Conservation (phyloP, 2,113 vertebrate species). For the Cyanoliseus patagonus region DNA sequence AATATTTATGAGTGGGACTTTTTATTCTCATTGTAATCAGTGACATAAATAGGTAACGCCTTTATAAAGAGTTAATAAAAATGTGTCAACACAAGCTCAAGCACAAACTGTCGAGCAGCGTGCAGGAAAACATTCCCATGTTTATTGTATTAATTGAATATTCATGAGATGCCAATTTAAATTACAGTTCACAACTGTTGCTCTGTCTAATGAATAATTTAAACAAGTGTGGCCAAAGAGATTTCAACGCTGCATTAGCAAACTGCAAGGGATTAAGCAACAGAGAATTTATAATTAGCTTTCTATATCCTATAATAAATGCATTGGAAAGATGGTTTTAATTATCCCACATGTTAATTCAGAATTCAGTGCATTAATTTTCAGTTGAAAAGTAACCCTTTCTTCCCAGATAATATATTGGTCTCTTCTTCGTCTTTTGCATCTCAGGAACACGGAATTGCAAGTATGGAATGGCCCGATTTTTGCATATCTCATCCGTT, state of each 20-base stretch:
- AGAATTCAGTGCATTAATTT: slow-evolving; percentile 42
- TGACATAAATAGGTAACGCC: slow-evolving; percentile 66
- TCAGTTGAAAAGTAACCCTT: slow-evolving; percentile 62
- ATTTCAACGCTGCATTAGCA: slow-evolving; percentile 82
- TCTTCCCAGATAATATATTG: slow-evolving; percentile 21
- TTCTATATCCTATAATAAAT: slow-evolving; percentile 80
- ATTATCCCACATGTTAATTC: slow-evolving; percentile 79
- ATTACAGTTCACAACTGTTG: slow-evolving; percentile 87
- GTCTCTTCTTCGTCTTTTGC: not conserved
- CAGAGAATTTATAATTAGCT: slow-evolving; percentile 83
- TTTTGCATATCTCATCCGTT: not conserved
- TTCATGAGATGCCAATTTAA: slow-evolving; percentile 85
- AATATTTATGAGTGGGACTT: slow-evolving; percentile 67
- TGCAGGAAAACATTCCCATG: slow-evolving; percentile 77
- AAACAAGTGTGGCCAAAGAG: slow-evolving; percentile 83
- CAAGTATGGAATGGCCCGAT: not conserved
- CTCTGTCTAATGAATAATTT: slow-evolving; percentile 83
- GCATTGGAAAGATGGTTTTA: slow-evolving; percentile 83
- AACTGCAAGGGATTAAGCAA: slow-evolving; percentile 78
- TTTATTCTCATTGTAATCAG: slow-evolving; percentile 64
- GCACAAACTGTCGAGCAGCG: slow-evolving; percentile 72
- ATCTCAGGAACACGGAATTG: not conserved
- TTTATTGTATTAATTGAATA: slow-evolving; percentile 83
- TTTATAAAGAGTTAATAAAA: slow-evolving; percentile 80
- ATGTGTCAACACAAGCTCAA: slow-evolving; percentile 76